Evolutionary conservation across 2,113 vertebrate species (phyloP), one percentile per base, ranked within the genome.

Genomic region (Hydropotes inermis): DNA sequence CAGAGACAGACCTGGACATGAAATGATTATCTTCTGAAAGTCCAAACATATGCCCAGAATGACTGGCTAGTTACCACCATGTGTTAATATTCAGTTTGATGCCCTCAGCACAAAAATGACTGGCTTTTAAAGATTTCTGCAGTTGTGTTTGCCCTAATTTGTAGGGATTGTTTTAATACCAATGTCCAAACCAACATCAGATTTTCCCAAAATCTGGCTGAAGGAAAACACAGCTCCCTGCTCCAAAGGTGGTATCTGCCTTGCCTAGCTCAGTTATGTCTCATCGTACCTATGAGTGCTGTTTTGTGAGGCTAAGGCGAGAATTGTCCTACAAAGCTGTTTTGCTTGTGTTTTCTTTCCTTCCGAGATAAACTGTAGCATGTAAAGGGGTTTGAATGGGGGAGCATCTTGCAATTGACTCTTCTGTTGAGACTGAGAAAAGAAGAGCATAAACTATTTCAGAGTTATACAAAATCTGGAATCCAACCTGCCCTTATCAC

Each of bases 141-240:
- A 91, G 50, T 88, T 96, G 86, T 30, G 61, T 36, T 81, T 60
- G 47, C 64, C n/a, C n/a, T 8, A 92, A 97, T 84, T 89, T 97
- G 95, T 95, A 96, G 86, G 96, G 94, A 96, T 27, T 95, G 67
- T 97, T 97, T 98, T 98, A 96, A 98, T 97, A 97, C 95, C 64
- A 93, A 93, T 94, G 97, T 96, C 96, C 92, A 98, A 98, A 98
- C 61, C 95, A 93, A 98, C 97, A 98, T 98, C 98, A 97, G 95
- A 96, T 97, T 98, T 98, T 84, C 96, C 82, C 10, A 97, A 98
- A 98, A 96, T 96, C 89, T 93, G 23, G 9, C 76, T 61, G n/a
- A 17, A 95, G 83, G n/a, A 78, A 90, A 88, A 85, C 25, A 93
- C 23, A 52, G 28, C 50, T 91, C 60, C 89, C 98, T 98, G 95